phyloP scores from a whole-genome alignment of 2,797 vertebrate species.

The Meda fulgida region DNA sequence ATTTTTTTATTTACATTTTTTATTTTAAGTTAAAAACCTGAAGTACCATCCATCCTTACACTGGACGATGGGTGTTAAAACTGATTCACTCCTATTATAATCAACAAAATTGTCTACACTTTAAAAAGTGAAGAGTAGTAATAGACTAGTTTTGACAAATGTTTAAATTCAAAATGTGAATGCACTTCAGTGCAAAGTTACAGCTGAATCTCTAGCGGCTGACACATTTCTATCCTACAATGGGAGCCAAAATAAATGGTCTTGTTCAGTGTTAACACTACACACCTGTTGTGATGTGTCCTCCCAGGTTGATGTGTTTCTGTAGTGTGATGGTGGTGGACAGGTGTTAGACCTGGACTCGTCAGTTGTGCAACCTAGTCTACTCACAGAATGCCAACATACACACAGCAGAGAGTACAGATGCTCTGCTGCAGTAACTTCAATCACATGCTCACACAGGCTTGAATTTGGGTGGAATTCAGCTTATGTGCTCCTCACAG shows the following conservation, averaged over 20 bases:
- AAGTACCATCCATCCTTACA: neutral
- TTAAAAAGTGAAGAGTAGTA: neutral
- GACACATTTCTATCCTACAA: neutral
- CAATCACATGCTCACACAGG: neutral
- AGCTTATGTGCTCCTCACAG: conserved; percentile 22
- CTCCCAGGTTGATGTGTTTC: conserved; percentile 4
- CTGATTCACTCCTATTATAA: neutral
- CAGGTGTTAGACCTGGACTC: conserved; percentile 17
- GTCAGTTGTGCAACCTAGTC: conserved; percentile 28
- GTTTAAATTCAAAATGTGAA: neutral
- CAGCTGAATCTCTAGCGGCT: conserved; percentile 5
- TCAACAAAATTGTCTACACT: neutral
- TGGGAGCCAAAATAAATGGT: neutral
- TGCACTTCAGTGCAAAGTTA: neutral
- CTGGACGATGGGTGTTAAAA: neutral
- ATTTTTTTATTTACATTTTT: neutral
- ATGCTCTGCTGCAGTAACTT: neutral
- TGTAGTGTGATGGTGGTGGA: conserved; percentile 3
- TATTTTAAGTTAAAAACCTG: neutral
- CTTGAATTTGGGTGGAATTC: neutral
- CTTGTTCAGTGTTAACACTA: conserved; percentile 9
- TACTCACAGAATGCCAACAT: neutral
- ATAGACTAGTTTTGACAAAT: neutral
- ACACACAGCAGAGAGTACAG: neutral
- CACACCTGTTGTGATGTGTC: neutral